These are phyloP conservation scores for Brachionus plicatilis DNA, from an alignment of 1,140 invertebrate genomes.

Conservation along the genomic window DNA sequence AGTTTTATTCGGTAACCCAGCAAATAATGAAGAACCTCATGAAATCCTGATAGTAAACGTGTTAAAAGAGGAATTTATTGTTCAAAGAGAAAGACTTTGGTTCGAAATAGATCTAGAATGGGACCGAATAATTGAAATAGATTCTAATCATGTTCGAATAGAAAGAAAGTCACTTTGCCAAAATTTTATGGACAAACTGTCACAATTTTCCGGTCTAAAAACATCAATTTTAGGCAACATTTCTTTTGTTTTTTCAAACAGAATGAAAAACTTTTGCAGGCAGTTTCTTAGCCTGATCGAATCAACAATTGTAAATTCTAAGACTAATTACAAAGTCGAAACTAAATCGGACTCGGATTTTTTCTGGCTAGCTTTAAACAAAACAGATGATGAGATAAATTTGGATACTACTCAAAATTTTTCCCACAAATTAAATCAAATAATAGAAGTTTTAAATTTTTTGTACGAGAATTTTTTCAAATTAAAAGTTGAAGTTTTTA, in stretches of 20 bases:
- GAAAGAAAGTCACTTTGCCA: neutral
- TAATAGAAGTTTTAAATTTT: neutral
- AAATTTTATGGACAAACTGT: neutral
- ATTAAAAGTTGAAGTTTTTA: neutral
- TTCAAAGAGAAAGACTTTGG: conserved; percentile 25
- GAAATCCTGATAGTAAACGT: conserved; percentile 1
- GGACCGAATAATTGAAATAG: neutral
- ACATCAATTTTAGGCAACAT: neutral
- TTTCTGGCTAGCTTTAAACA: neutral
- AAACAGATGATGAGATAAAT: neutral
- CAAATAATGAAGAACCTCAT: neutral
- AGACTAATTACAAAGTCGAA: neutral
- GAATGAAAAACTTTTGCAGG: conserved; percentile 13
- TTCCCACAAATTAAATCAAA: neutral
- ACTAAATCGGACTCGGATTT: neutral
- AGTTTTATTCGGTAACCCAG: neutral
- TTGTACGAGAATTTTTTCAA: neutral
- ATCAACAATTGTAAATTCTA: neutral
- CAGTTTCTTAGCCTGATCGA: neutral
- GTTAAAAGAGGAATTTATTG: neutral
- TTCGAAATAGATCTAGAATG: conserved; percentile 12
- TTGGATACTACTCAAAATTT: neutral
- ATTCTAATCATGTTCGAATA: neutral
- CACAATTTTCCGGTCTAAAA: conserved; percentile 5
- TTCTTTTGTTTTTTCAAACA: neutral